Conservation (phyloP, 2,113 vertebrate species). For the Megaleporinus macrocephalus region DNA sequence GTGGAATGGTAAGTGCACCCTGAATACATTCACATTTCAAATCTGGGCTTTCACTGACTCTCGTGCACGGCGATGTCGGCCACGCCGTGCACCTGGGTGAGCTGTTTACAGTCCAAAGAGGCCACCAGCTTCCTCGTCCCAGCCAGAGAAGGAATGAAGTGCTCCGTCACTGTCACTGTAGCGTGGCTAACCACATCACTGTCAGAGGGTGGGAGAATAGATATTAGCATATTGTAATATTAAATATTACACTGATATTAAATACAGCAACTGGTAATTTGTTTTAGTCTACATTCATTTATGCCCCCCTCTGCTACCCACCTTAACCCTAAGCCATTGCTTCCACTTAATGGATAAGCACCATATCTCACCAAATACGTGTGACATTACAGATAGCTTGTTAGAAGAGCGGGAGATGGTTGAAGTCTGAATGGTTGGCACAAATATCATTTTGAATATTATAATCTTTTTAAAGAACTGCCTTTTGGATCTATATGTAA, state of each 20-base stretch:
- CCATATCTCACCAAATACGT: no score
- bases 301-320: background rate
- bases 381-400: no score
- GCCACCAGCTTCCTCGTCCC: constrained; percentile 86
- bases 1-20: background rate
- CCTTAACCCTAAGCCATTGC: no score
- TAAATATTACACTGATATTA: no score
- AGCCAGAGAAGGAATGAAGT: constrained; percentile 80
- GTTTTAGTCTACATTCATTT: no score
- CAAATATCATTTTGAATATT: no score
- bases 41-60: constrained; percentile 49
- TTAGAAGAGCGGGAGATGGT: no score
- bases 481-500: no score
- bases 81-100: constrained; percentile 88
- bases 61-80: constrained; percentile 77
- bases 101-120: constrained; percentile 85
- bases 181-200: constrained; percentile 82
- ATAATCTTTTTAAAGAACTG: no score
- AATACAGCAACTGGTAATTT: background rate
- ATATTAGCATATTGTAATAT: background rate
- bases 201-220: constrained; percentile 28
- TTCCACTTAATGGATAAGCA: no score
- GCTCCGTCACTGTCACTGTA: constrained; percentile 83
- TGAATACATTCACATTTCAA: background rate
- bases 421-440: no score